These are phyloP conservation scores for Spea hammondii DNA, from an alignment of 2,797 vertebrate genomes.

Conservation along the genomic window DNA sequence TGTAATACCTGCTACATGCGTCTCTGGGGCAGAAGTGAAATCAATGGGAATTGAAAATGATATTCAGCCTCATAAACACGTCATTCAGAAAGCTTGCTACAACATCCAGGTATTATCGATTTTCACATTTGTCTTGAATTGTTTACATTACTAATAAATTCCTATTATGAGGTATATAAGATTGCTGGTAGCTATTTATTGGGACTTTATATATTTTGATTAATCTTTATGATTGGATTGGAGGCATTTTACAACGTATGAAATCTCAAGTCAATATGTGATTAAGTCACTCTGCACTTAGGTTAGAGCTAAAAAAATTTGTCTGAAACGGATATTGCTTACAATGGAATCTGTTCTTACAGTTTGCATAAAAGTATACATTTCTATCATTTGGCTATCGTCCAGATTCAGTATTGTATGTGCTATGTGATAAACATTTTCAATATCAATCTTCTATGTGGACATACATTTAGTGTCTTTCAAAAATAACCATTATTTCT, in stretches of 20 bases:
- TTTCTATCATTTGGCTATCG: not conserved
- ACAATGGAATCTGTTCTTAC: not conserved
- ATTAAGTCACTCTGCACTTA: constrained; percentile 12
- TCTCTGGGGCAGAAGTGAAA: constrained; percentile 82
- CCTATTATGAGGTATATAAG: constrained; percentile 31
- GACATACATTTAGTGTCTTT: no score
- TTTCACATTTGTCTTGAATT: constrained; percentile 34
- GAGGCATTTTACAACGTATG: constrained; percentile 15
- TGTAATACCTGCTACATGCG: constrained; percentile 76
- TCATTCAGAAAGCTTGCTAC: constrained; percentile 83
- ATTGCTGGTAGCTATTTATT: constrained; percentile 3
- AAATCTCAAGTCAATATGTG: constrained; percentile 16
- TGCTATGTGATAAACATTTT: no score
- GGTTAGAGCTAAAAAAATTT: constrained; percentile 10
- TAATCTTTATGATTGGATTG: constrained; percentile 16
- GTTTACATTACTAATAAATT: constrained; percentile 39
- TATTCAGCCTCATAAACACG: constrained; percentile 88
- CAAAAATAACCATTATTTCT: no score
- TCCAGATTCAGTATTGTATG: no score
- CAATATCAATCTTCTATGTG: no score
- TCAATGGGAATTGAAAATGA: constrained; percentile 86
- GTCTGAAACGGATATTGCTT: constrained; percentile 12
- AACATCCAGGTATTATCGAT: constrained; percentile 80
- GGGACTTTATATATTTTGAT: constrained; percentile 33
- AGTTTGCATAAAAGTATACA: constrained; percentile 18